Evolutionary conservation across 1,140 invertebrate species (phyloP).

Genomic region (Drosophila lacertosa): DNA sequence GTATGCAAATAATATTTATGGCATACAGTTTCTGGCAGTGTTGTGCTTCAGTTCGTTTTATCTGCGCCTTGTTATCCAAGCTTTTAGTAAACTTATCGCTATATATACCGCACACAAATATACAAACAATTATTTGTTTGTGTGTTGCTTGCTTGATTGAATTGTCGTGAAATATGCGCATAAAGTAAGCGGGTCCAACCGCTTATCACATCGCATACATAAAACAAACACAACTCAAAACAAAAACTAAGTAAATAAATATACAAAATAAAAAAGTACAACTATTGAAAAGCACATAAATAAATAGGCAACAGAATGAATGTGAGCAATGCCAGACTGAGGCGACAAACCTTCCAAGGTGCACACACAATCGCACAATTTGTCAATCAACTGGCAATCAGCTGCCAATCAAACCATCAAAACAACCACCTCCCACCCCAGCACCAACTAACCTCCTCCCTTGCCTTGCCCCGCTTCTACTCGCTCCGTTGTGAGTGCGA

Average conservation of each 20-base stretch:
- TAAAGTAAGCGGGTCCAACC: conserved; percentile 37
- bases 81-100: conserved; percentile 62
- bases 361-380: conserved; percentile 47
- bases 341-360: conserved; percentile 32
- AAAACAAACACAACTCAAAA: conserved; percentile 12
- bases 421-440: not conserved
- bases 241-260: conserved; percentile 1
- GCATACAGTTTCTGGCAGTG: conserved; percentile 13
- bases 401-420: conserved; percentile 55
- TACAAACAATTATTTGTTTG: conserved; percentile 9
- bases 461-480: no score
- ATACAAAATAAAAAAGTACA: conserved; percentile 7
- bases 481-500: conserved; percentile 8
- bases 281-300: conserved; percentile 16
- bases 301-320: conserved; percentile 39
- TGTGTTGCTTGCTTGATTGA: conserved; percentile 60
- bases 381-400: conserved; percentile 73
- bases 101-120: not conserved
- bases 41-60: conserved; percentile 32
- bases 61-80: conserved; percentile 62
- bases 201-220: conserved; percentile 62
- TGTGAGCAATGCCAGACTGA: conserved; percentile 39
- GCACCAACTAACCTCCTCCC: no score
- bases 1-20: conserved; percentile 47
- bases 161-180: conserved; percentile 58